Conservation (phyloP, 1,140 invertebrate species). For the Danaus melanippus region DNA sequence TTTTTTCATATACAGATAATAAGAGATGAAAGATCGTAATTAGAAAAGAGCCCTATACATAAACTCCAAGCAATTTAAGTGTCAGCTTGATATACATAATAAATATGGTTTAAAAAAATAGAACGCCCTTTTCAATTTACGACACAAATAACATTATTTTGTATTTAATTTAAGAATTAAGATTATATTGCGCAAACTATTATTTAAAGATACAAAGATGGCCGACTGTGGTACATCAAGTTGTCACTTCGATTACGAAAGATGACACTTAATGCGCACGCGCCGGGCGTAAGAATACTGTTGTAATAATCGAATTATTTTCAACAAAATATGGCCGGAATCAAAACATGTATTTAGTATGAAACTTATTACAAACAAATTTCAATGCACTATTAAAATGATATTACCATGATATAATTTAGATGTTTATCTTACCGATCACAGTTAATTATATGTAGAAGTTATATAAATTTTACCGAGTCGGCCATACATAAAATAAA, state of each 20-base stretch:
- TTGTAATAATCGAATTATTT: constrained; percentile 2
- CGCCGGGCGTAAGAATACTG: constrained; percentile 12
- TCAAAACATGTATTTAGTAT: no score
- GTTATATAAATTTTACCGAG: no score
- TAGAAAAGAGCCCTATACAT: constrained; percentile 10
- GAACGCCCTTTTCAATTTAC: background rate
- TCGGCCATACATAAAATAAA: no score
- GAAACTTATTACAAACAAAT: no score
- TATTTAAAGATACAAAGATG: constrained; percentile 12
- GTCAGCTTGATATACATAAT: background rate
- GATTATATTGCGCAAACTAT: constrained; percentile 4
- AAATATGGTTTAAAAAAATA: background rate
- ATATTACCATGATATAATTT: no score
- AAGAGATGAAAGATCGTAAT: constrained; percentile 9
- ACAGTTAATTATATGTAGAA: no score
- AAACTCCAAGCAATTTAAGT: no score
- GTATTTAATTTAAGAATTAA: background rate
- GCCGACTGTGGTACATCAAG: constrained; percentile 29
- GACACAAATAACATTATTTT: background rate
- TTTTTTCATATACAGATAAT: background rate
- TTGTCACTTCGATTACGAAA: constrained; percentile 44
- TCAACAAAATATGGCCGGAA: background rate
- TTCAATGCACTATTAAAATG: no score
- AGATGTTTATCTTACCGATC: no score
- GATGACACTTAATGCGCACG: constrained; percentile 35